phyloP scores from a whole-genome alignment of 2,113 vertebrate species.

The Camarhynchus parvulus region DNA sequence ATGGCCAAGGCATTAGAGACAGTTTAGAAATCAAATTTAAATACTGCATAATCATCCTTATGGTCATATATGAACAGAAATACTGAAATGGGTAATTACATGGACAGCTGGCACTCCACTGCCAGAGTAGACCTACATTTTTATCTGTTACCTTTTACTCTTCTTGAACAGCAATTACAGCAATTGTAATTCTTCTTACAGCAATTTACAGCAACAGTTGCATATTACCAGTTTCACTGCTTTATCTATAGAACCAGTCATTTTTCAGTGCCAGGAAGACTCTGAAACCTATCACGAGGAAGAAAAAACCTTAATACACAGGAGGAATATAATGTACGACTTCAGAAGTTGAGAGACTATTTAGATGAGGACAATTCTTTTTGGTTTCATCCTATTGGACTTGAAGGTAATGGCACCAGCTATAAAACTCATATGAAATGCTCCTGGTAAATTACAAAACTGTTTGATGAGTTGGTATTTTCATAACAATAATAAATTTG shows the following conservation, averaged over 20 bases:
- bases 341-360: neutral
- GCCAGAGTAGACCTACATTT: neutral
- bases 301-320: neutral
- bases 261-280: neutral
- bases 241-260: neutral
- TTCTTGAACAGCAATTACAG: neutral
- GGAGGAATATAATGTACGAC: neutral
- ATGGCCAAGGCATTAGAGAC: neutral
- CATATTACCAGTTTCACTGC: neutral
- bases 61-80: neutral
- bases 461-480: neutral
- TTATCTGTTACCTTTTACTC: neutral
- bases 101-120: neutral
- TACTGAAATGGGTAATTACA: neutral
- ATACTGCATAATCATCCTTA: neutral
- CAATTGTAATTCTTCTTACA: neutral
- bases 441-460: neutral
- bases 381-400: neutral
- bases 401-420: neutral
- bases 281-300: neutral
- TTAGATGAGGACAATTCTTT: neutral
- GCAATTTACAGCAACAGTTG: neutral
- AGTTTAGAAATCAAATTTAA: neutral
- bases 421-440: neutral
- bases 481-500: neutral